Base-by-base conservation (phyloP, 1,140 invertebrate species). In the Galendromus occidentalis region DNA sequence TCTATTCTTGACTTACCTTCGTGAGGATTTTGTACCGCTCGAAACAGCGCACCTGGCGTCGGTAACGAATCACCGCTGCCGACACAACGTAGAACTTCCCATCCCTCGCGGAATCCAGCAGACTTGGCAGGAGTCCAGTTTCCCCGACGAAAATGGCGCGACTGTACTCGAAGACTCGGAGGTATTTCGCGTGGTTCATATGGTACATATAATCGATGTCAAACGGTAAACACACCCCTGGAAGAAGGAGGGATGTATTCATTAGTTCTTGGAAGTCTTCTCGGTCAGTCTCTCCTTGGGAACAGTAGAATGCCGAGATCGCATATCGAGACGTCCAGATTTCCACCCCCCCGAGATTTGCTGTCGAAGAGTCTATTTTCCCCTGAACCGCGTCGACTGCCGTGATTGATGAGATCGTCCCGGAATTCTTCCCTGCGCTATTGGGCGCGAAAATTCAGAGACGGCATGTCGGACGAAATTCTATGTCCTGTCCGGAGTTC, bases 161-260 rank as follows among this genome's bases (percentile, higher is more conserved):
- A 17, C 25, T 22, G 22, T 59, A 59, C 51, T 59, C 51, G 51
- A 59, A 59, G 25, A 6, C 33, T 14, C 51, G 51, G 25, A 59
- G 51, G 51, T 59, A 59, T 22, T 59, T 59, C 17, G 25, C 51
- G 25, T 59, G 51, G 51, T 59, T 59, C 51, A 59, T 59, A 9
- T 59, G 51, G 2, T 29, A 25, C 51, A 59, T 59, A 22, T 59
- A 59, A 59, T 59, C 51, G 25, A 59, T 17, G 33, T 59, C 51
- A 22, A 59, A 59, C 22, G 51, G 51, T 22, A 59, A 25, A 22
- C 51, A 59, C 12, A 59, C 33, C 12, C 51, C 51, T 59, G 22
- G 22, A 29, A 59, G 9, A 59, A 39, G 9, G 9, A 39, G 4
- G 33, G 9, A 39, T 6, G 9, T 39, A 39, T 39, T 39, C 4